These are phyloP conservation scores for Anarhynchus alexandrinus DNA, from an alignment of 2,113 vertebrate genomes.

Conservation along the genomic window DNA sequence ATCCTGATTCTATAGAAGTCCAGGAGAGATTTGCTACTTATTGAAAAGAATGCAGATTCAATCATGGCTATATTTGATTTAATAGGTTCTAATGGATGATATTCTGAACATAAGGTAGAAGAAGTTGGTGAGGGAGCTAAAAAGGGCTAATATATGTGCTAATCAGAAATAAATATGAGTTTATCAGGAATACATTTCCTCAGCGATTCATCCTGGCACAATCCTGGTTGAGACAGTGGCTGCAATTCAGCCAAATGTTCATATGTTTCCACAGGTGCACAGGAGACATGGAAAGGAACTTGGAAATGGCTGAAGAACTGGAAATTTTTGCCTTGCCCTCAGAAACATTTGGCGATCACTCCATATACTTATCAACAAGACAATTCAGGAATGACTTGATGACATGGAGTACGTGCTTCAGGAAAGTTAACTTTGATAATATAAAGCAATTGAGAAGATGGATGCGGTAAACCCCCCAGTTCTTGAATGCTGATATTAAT, in stretches of 20 bases:
- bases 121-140: background rate
- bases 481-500: background rate
- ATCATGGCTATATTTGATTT: background rate
- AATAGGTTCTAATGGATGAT: background rate
- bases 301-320: background rate
- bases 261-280: background rate
- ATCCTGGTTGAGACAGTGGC: background rate
- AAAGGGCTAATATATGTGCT: background rate
- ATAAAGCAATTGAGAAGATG: background rate
- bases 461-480: background rate
- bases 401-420: background rate
- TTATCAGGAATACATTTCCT: background rate
- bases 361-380: background rate
- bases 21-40: background rate
- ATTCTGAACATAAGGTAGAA: background rate
- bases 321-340: background rate
- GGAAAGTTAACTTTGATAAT: background rate
- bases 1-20: background rate
- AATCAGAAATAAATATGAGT: background rate
- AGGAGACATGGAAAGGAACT: background rate
- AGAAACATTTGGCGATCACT: rapidly evolving
- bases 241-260: background rate
- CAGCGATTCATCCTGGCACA: background rate
- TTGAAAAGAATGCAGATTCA: background rate
- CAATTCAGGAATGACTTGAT: background rate